Conservation (phyloP, 2,888 invertebrate genomes). For the Augiades crinisus region DNA sequence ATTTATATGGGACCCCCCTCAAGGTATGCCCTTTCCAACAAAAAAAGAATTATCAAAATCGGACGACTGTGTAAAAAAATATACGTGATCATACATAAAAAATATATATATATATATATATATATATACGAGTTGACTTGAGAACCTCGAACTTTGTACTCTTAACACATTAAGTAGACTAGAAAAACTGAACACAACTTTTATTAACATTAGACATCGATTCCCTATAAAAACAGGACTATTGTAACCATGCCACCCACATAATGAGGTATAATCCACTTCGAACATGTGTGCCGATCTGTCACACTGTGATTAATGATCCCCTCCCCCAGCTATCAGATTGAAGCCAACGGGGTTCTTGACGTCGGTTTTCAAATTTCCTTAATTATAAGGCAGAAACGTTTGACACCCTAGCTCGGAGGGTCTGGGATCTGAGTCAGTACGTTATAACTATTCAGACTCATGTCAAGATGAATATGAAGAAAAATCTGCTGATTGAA, state of each 20-base stretch:
- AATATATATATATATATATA: no score
- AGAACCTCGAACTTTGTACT: no score
- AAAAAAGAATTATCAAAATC: no score
- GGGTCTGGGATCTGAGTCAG: slow-evolving; percentile 24
- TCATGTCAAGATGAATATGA: no score
- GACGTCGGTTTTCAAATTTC: slow-evolving; percentile 71
- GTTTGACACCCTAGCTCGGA: slow-evolving; percentile 49
- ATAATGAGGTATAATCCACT: slow-evolving; percentile 55
- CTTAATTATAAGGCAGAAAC: slow-evolving; percentile 70
- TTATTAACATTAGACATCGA: not conserved
- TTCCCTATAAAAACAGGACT: slow-evolving; percentile 1
- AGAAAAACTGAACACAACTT: not conserved
- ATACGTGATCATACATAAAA: no score
- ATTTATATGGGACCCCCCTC: no score
- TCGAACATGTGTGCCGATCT: slow-evolving; percentile 56
- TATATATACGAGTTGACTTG: no score
- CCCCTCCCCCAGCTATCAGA: slow-evolving; percentile 42
- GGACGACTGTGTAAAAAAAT: no score
- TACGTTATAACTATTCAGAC: slow-evolving; percentile 1
- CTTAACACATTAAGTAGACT: no score
- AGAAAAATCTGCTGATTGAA: no score
- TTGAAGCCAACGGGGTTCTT: slow-evolving; percentile 43
- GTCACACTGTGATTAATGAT: slow-evolving; percentile 70
- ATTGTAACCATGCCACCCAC: slow-evolving; percentile 12
- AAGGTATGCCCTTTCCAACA: no score